phyloP scores from a whole-genome alignment of 2,797 vertebrate species.

The Phoebastria nigripes region DNA sequence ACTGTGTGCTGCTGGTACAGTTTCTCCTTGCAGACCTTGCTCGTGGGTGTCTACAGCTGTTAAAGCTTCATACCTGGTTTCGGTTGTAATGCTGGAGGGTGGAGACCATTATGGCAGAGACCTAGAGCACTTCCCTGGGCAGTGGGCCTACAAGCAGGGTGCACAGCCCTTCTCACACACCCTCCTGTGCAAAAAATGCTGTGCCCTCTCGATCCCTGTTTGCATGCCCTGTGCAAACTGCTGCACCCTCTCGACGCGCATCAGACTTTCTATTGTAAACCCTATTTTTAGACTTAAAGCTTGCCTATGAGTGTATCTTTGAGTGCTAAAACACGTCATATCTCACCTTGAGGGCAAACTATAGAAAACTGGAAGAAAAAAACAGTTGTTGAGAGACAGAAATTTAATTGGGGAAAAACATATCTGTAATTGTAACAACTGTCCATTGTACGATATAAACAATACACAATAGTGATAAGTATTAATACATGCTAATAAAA shows the following conservation, averaged over 20 bases:
- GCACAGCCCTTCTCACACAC: no score
- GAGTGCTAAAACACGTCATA: not conserved
- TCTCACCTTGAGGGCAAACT: not conserved
- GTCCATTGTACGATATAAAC: not conserved
- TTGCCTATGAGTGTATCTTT: not conserved
- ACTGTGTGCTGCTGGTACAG: no score
- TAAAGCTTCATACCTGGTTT: no score
- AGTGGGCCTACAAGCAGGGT: no score
- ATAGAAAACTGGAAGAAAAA: not conserved
- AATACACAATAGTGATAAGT: not conserved
- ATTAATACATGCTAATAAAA: not conserved
- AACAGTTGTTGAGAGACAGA: not conserved
- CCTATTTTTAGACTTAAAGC: slow-evolving; percentile 6
- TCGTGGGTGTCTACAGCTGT: no score
- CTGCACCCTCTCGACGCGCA: not conserved
- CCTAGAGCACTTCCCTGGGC: no score
- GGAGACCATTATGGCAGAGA: no score
- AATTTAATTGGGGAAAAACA: not conserved
- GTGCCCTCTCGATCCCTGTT: no score
- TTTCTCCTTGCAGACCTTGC: no score
- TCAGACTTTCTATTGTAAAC: not conserved
- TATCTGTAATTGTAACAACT: not conserved
- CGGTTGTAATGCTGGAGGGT: no score
- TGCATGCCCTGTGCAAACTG: no score
- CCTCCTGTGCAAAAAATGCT: no score